Evolutionary conservation across 2,113 vertebrate species (phyloP).

Genomic region (Rutilus rutilus): DNA sequence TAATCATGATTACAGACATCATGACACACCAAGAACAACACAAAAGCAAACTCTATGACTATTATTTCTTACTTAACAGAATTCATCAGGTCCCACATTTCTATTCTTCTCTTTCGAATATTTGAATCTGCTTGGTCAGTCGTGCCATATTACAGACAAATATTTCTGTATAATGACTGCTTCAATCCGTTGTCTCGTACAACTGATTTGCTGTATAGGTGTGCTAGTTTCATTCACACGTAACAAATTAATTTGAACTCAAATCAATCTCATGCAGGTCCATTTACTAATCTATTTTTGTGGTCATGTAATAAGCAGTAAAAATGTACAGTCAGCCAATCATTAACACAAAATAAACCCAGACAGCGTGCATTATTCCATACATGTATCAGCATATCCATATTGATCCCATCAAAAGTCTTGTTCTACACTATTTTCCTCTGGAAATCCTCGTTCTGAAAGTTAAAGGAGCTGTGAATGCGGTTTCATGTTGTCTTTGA

Average conservation of each 20-base stretch:
- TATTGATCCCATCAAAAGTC: not conserved
- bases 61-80: not conserved
- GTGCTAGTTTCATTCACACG: not conserved
- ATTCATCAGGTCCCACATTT: not conserved
- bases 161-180: not conserved
- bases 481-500: not conserved
- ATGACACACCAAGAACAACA: not conserved
- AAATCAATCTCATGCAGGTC: not conserved
- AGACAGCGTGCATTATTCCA: not conserved
- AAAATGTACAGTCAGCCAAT: conserved; percentile 9
- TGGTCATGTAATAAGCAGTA: conserved; percentile 5
- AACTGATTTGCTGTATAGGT: not conserved
- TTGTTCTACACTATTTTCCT: not conserved
- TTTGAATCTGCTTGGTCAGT: not conserved
- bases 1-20: not conserved
- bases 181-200: not conserved
- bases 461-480: not conserved
- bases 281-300: conserved; percentile 7
- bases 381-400: conserved; percentile 15
- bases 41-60: not conserved
- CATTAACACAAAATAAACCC: conserved; percentile 2
- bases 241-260: not conserved
- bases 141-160: not conserved
- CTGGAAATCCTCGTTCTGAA: not conserved
- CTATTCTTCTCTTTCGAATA: not conserved